phyloP scores from a whole-genome alignment of 2,888 invertebrate genomes.

The Dryadula phaetusa region DNA sequence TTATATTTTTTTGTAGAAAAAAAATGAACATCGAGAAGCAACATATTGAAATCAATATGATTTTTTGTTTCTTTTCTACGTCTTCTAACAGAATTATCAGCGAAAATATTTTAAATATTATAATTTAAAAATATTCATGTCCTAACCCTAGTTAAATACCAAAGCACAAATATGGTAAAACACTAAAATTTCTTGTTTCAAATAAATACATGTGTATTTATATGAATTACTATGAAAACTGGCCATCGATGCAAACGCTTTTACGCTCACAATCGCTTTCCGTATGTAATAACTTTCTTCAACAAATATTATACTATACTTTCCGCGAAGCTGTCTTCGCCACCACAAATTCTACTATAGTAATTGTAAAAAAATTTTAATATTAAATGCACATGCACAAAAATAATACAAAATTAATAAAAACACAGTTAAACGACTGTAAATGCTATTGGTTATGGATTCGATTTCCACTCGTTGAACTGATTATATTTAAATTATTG shows the following conservation, averaged over 20 bases:
- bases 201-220: neutral
- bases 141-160: neutral
- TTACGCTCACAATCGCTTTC: constrained; percentile 22
- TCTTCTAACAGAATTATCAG: too few relatives aligned
- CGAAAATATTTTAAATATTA: neutral
- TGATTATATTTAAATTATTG: too few relatives aligned
- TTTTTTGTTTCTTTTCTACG: too few relatives aligned
- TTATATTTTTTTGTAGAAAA: too few relatives aligned
- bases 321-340: neutral
- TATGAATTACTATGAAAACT: constrained; percentile 11
- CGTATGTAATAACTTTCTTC: constrained; percentile 23
- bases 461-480: too few relatives aligned
- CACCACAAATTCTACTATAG: neutral
- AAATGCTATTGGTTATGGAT: too few relatives aligned
- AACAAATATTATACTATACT: constrained; percentile 14
- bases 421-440: too few relatives aligned
- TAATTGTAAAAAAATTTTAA: too few relatives aligned
- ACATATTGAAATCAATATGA: too few relatives aligned
- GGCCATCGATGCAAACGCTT: constrained; percentile 21
- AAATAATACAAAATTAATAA: too few relatives aligned
- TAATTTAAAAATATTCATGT: neutral
- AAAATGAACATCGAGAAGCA: too few relatives aligned
- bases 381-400: too few relatives aligned
- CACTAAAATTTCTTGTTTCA: constrained; percentile 17
- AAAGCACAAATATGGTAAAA: constrained; percentile 7